phyloP scores from a whole-genome alignment of 2,113 vertebrate genomes.

The Sitta europaea region DNA sequence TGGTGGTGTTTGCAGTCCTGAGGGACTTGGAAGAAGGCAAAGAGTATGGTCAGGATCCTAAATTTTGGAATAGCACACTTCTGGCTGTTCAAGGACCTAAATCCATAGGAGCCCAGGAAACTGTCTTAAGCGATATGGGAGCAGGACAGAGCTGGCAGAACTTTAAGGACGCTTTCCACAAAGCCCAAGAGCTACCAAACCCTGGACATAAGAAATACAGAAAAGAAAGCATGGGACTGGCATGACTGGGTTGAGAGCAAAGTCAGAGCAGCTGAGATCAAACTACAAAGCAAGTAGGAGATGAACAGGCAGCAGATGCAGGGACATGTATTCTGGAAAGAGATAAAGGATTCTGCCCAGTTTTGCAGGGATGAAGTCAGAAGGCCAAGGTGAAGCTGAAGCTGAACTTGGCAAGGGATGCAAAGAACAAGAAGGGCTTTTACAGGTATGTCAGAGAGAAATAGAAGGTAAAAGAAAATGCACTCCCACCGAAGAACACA shows the following conservation, averaged over 20 bases:
- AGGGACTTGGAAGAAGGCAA: neutral
- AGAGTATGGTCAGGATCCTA: neutral
- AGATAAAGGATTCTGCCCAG: fast-evolving
- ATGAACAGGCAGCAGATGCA: neutral
- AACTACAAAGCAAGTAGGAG: neutral
- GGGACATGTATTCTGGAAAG: neutral
- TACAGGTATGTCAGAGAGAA: neutral
- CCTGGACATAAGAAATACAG: neutral
- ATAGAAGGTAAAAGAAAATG: neutral
- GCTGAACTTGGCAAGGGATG: neutral
- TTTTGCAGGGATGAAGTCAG: neutral
- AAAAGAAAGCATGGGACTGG: neutral
- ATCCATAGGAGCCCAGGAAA: neutral
- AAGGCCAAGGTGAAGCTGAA: neutral
- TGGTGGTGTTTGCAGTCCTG: neutral
- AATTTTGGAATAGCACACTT: neutral
- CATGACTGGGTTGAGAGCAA: neutral
- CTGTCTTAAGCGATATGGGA: neutral
- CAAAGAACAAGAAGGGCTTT: neutral
- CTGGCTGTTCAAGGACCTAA: neutral
- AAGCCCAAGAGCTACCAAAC: neutral
- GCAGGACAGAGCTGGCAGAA: neutral
- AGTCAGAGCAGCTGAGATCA: neutral
- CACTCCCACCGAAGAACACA: neutral
- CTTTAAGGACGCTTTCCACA: neutral